phyloP scores from a whole-genome alignment of 2,888 invertebrate species.

The Chouioia cunea region DNA sequence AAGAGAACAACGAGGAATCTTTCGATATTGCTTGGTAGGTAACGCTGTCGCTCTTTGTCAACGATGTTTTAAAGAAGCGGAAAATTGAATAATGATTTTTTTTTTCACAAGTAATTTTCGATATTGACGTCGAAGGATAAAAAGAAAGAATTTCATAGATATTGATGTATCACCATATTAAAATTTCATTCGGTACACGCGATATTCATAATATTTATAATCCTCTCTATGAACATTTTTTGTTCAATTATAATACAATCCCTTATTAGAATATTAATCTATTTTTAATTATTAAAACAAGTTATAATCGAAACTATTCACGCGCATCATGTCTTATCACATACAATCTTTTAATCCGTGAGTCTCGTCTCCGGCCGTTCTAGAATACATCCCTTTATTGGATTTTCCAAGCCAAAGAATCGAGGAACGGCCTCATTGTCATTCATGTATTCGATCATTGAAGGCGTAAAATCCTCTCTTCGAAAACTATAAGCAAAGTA shows the following conservation, averaged over 20 bases:
- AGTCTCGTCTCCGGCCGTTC: neutral
- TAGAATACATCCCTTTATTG: slow-evolving; percentile 22
- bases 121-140: too few species aligned
- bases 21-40: too few species aligned
- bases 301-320: slow-evolving; percentile 8
- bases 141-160: too few species aligned
- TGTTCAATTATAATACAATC: too few species aligned
- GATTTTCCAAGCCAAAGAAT: slow-evolving; percentile 44
- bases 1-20: neutral
- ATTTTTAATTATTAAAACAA: too few species aligned
- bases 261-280: too few species aligned
- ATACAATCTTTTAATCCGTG: slow-evolving; percentile 15
- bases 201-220: too few species aligned
- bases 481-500: slow-evolving; percentile 41
- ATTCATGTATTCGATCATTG: slow-evolving; percentile 41
- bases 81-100: slow-evolving; percentile 1
- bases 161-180: too few species aligned
- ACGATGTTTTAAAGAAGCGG: neutral
- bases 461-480: slow-evolving; percentile 4
- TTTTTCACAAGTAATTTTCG: too few species aligned
- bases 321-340: slow-evolving; percentile 18
- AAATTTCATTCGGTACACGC: too few species aligned
- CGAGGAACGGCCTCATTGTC: slow-evolving; percentile 31
- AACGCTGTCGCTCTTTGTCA: too few species aligned
- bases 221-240: too few species aligned